Evolutionary conservation across 2,113 vertebrate species (phyloP).

Genomic region (Oreotrochilus melanogaster): DNA sequence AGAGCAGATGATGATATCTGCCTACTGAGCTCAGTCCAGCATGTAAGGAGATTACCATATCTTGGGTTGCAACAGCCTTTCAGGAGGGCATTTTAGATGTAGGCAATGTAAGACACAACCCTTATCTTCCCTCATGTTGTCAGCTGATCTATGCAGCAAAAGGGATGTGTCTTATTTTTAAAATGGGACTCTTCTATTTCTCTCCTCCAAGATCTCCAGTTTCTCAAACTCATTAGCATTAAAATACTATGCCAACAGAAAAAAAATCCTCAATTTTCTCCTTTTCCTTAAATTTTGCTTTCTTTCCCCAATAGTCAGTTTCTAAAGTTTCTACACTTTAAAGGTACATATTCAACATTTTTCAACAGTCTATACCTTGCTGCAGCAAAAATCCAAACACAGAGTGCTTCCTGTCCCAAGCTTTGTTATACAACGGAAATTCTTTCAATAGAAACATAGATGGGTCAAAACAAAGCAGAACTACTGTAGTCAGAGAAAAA

Average conservation of each 20-base stretch:
- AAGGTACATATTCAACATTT: background rate
- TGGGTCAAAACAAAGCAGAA: conserved; percentile 22
- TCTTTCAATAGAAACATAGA: background rate
- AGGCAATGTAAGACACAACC: background rate
- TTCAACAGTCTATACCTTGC: background rate
- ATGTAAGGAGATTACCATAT: background rate
- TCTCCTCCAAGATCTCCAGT: background rate
- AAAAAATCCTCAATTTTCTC: background rate
- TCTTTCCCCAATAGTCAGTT: background rate
- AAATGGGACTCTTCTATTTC: background rate
- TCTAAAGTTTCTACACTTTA: background rate
- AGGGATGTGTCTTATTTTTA: background rate
- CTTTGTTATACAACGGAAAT: conserved; percentile 62
- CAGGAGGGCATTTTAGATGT: background rate
- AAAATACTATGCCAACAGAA: background rate
- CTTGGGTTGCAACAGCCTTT: background rate
- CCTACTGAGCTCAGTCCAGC: background rate
- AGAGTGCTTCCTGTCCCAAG: conserved; percentile 55
- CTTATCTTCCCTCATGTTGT: background rate
- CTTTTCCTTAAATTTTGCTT: background rate
- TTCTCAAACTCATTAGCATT: background rate
- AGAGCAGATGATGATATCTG: background rate
- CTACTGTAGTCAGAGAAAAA: background rate
- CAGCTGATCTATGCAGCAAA: background rate
- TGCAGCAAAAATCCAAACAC: conserved; percentile 22